Percentiles rank a stretch among this genome's conserved stretches.
Evolutionary conservation across 1,140 invertebrate genomes (phyloP).

Genomic region (Geopemphigus sp.): DNA sequence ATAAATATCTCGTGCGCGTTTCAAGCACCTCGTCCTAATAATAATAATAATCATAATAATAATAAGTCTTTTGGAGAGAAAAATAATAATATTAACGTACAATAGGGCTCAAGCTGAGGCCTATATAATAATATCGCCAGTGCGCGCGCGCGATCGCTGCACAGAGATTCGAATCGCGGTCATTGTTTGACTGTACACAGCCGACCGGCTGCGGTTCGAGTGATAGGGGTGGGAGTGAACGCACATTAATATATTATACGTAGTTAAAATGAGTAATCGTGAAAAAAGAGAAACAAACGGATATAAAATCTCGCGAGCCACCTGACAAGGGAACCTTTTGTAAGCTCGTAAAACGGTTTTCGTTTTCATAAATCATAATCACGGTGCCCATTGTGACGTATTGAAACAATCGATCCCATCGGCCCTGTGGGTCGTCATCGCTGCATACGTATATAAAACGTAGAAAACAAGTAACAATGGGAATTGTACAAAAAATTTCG

Average conservation of each 20-base stretch:
- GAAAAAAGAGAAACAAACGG: slow-evolving; percentile 35
- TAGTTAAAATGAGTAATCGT: slow-evolving; percentile 24
- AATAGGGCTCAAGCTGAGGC: slow-evolving; percentile 34
- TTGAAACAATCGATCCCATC: slow-evolving; percentile 30
- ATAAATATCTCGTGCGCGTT: slow-evolving; percentile 15
- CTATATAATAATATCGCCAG: neutral
- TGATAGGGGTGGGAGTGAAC: neutral
- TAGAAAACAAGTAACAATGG: slow-evolving; percentile 1
- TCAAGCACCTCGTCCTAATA: neutral
- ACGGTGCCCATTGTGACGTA: slow-evolving; percentile 27
- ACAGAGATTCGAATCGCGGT: slow-evolving; percentile 35
- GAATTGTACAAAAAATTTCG: neutral
- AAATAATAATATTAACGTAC: slow-evolving; percentile 2
- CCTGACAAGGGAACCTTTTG: slow-evolving; percentile 30
- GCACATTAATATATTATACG: too few species aligned
- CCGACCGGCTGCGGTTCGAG: neutral
- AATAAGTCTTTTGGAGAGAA: slow-evolving; percentile 28
- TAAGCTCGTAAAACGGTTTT: slow-evolving; percentile 20
- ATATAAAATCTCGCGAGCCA: slow-evolving; percentile 31
- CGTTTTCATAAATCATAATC: slow-evolving; percentile 38
- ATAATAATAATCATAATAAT: slow-evolving; percentile 13
- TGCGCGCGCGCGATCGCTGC: too few species aligned
- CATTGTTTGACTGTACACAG: slow-evolving; percentile 30
- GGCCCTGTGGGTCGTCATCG: slow-evolving; percentile 7
- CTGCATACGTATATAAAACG: neutral